Evolutionary conservation across 2,113 vertebrate species (phyloP).

Genomic region (Arenaria interpres): DNA sequence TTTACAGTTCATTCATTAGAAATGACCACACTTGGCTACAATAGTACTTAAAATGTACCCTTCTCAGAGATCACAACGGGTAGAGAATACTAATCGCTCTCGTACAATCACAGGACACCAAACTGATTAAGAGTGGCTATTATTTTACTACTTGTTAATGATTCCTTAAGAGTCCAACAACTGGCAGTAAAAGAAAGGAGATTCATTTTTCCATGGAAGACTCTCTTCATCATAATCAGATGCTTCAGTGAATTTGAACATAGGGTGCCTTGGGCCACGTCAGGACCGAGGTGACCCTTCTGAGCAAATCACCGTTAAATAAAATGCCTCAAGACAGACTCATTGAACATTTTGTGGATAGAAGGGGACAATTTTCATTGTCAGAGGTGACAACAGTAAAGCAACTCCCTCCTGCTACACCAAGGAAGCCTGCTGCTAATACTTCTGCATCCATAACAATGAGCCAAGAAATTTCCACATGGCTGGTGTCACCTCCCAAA

Average conservation of each 20-base stretch:
- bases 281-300: background rate
- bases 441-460: background rate
- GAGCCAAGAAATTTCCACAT: background rate
- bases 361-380: background rate
- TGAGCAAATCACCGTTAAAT: background rate
- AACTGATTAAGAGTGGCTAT: conserved; percentile 1
- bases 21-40: background rate
- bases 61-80: background rate
- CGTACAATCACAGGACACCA: background rate
- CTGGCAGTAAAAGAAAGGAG: background rate
- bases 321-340: background rate
- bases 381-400: background rate
- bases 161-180: background rate
- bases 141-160: conserved; percentile 31
- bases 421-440: background rate
- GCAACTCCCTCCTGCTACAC: background rate
- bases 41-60: background rate
- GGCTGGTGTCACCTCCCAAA: background rate
- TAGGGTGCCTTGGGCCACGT: background rate
- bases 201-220: background rate
- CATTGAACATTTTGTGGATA: background rate
- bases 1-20: background rate
- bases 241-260: background rate
- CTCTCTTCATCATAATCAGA: background rate
- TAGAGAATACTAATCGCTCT: background rate